Base-by-base conservation (phyloP, 1,140 invertebrate species). In the Saxidomus purpurata region DNA sequence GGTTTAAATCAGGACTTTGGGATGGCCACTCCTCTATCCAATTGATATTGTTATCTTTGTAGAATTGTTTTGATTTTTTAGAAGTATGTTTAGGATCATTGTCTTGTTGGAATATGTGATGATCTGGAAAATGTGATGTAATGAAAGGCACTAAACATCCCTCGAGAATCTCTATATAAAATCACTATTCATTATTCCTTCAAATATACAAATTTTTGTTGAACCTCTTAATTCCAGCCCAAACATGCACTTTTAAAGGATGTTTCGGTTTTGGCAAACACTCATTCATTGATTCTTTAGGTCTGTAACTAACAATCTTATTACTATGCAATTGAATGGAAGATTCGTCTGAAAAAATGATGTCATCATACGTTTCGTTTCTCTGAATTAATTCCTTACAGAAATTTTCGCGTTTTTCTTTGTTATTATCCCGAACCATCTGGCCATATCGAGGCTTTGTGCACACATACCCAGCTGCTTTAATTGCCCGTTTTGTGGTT, bases 1-100 rank as follows among this genome's bases (percentile, higher is more conserved):
- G 69, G 31, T 74, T 74, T 11, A 74, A 28, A 3, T 74, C 69
- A 19, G 69, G 69, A 9, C n/a, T 77, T 63, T 38, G 63, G 0
- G 81, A 84, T 34, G 87, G 87, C 87, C 87, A 89, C 0, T 49
- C 63, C 2, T 83, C 38, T 80, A 47, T 63, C 80, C 80, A 84
- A 55, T 84, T 82, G 28, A 89, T 89, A 11, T 25, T 31, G n/a
- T 84, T 83, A 22, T 84, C 67, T 36, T 34, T 11, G 80, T 83
- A 83, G 25, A 84, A 89, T 1, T 84, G 31, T 43, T 43, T 1
- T 6, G 87, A 19, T 8, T 47, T 8, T 0, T 61, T 76, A 25
- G 81, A 89, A 22, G 34, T 55, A 36, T 89, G 87, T 28, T 83
- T 84, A 25, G 87, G 80, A 34, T 84, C 81, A 31, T 89, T 89